Evolutionary conservation across 2,113 vertebrate species (phyloP), one percentile per base, ranked within the genome.

Genomic region (Grammomys surdaster): DNA sequence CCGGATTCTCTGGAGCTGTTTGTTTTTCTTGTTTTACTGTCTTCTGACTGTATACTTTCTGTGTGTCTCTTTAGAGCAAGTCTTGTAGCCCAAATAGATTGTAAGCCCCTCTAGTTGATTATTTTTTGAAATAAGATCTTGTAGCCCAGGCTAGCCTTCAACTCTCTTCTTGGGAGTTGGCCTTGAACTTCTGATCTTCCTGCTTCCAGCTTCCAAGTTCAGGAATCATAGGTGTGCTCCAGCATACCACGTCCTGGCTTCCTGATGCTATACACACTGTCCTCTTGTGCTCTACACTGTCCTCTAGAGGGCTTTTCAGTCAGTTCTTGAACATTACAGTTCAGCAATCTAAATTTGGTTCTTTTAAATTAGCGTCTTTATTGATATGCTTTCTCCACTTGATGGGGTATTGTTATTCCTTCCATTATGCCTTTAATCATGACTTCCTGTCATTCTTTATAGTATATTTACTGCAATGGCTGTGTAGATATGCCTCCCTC

Each of bases 371-470:
- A 89, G 2, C 75, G 7, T 95, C 46, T 93, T 70, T 58, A 9
- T 54, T 76, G 51, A 51, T 75, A 60, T 5, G 28, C 65, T 69
- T 69, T 91, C 24, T 94, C 43, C 70, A 1, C 84, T 60, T 82
- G 63, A n/a, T 75, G 43, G 63, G 63, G 56, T 89, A 17, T 65
- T 14, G 14, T 84, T 73, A 69, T 91, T 72, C 56, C 13, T 93
- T 95, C 72, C 48, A 9, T 58, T 63, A 46, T 36, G 80, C 76
- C 78, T 76, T 40, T 75, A 78, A 72, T 28, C 22, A 19, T 77
- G 54, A 17, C 70, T 92, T 95, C 43, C 43, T 91, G 88, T 92
- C 48, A 24, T 92, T 95, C 80, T 95, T 90, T 46, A 84, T 54
- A 82, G 76, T 24, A 54, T 90, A 28, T 69, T 84, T 58, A 33